phyloP scores from a whole-genome alignment of 1,140 invertebrate species.

The Hycleus cichorii region DNA sequence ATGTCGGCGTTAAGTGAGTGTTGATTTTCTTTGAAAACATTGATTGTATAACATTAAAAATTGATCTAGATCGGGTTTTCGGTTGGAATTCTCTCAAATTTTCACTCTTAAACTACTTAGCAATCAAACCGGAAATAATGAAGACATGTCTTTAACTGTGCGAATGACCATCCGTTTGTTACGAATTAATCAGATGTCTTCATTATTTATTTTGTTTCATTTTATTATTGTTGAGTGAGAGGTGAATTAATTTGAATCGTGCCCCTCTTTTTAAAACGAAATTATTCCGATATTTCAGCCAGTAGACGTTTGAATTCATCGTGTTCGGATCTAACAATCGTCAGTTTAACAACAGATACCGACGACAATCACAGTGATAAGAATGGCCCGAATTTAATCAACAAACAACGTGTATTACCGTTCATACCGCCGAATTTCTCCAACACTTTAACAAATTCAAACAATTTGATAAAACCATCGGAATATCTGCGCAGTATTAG shows the following conservation, averaged over 20 bases:
- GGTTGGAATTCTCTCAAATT: neutral
- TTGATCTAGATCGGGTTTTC: neutral
- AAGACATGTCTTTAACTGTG: neutral
- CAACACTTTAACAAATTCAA: slow-evolving; percentile 51
- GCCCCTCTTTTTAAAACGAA: neutral
- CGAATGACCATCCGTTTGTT: no score
- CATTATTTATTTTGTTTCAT: slow-evolving; percentile 6
- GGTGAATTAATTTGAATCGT: slow-evolving; percentile 9
- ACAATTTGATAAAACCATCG: slow-evolving; percentile 82
- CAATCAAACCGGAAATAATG: slow-evolving; percentile 29
- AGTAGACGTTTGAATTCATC: slow-evolving; percentile 35
- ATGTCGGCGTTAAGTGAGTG: slow-evolving; percentile 38
- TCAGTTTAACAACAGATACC: slow-evolving; percentile 37
- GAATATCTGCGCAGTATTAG: slow-evolving; percentile 81
- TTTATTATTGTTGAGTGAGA: slow-evolving; percentile 15
- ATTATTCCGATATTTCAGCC: neutral
- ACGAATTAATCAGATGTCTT: neutral
- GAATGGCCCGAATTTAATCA: slow-evolving; percentile 58
- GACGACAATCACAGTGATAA: slow-evolving; percentile 41
- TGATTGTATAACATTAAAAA: no score
- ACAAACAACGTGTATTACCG: slow-evolving; percentile 74
- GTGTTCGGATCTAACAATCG: slow-evolving; percentile 40
- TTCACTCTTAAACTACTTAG: slow-evolving; percentile 30
- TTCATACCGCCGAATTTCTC: slow-evolving; percentile 86
- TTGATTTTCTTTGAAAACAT: neutral